Evolutionary conservation across 1,140 invertebrate species (phyloP), one percentile per base, ranked within the genome.

Genomic region (Ericerus pela): DNA sequence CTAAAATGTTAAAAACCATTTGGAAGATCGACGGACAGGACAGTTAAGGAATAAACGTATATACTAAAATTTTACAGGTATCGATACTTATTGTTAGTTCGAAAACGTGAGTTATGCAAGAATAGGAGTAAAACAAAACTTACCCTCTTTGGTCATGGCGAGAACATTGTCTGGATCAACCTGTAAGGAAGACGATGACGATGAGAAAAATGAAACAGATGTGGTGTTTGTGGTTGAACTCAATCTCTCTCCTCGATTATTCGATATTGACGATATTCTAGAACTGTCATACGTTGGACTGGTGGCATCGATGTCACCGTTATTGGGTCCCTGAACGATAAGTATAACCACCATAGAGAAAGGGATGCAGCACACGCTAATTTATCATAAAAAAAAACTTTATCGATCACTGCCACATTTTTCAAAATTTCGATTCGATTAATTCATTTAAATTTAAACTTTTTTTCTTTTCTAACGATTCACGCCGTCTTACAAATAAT

Each of bases 131-230:
- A 41, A 8, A 16, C 20, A 5, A 16, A 41, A 47, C 65, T 66
- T 66, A 75, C 73, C 73, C 71, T 75, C 72, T 65, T 74, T 75
- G 41, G 72, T 71, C 37, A 71, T 68, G 33, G 72, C 73, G 22
- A 72, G 62, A 53, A 71, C 62, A 55, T 72, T 70, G 43, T 71
- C 70, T 56, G 69, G 68, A 62, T 73, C 71, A 59, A 73, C 68
- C 73, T 75, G 71, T 22, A 70, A 69, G 51, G 64, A 60, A 65
- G 61, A 66, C 66, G 65, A 62, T 18, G 53, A 60, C 14, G 54
- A 57, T 51, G 56, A 57, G 11, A 61, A 52, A 56, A 61, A 60
- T 43, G 60, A 62, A 27, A 62, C 58, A 26, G 62, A 60, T 11
- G 62, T 61, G 30, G 62, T 59, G 31, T 53, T 59, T 26, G 56